Percentiles rank a stretch among this genome's conserved stretches.
Evolutionary conservation across 2,888 invertebrate species (phyloP).

Genomic region (Syrphus vitripennis): DNA sequence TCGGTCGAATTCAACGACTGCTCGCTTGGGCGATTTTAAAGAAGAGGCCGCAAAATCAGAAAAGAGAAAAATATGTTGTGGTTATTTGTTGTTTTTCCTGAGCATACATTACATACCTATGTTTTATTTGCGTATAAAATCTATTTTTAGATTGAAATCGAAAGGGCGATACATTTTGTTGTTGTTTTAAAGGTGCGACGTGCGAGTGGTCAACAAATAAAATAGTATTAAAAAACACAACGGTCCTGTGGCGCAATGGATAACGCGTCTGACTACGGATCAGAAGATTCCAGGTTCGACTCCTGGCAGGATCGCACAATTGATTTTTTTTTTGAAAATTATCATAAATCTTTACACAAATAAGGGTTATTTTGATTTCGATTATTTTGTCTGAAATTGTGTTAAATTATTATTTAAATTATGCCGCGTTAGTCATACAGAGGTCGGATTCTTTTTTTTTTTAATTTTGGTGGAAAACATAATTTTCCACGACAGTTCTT

Average conservation of each 20-base stretch:
- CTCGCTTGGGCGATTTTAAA: not conserved
- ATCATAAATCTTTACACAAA: no score
- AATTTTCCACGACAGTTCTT: no score
- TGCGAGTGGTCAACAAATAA: constrained; percentile 15
- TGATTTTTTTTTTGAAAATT: not conserved
- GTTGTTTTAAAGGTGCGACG: not conserved
- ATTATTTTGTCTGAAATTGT: not conserved
- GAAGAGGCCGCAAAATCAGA: not conserved
- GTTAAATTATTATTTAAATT: no score
- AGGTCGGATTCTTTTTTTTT: no score
- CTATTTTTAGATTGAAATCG: constrained; percentile 8
- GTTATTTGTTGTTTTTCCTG: not conserved
- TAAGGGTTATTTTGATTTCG: not conserved
- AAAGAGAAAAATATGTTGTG: not conserved
- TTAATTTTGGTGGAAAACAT: no score
- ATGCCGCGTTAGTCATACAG: no score
- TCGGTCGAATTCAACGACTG: not conserved
- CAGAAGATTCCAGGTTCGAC: constrained; percentile 82
- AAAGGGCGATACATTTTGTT: not conserved
- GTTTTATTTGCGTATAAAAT: not conserved
- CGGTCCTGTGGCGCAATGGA: constrained; percentile 82
- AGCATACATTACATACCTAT: no score
- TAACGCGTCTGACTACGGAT: constrained; percentile 82
- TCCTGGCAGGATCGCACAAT: constrained; percentile 81
- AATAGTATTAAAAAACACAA: not conserved